These are phyloP conservation scores for Drosophila prolongata DNA, from an alignment of 2,888 invertebrate genomes.

Conservation along the genomic window DNA sequence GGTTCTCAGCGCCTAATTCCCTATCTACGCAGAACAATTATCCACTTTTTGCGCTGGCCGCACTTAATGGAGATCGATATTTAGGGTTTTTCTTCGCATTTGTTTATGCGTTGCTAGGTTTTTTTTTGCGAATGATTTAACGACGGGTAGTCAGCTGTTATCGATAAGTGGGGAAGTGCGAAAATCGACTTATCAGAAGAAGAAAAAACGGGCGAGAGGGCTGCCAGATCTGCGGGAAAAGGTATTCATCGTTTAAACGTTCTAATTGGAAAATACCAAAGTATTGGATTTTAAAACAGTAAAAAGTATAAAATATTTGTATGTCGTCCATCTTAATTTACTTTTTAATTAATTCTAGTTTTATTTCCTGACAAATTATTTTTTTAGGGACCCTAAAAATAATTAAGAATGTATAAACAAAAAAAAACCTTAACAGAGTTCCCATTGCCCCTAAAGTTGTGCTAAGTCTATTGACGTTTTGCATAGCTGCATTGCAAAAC, in stretches of 20 bases:
- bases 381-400: no score
- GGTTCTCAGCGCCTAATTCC: constrained; percentile 1
- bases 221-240: constrained; percentile 3
- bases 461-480: background rate
- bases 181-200: background rate
- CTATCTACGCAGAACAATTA: constrained; percentile 2
- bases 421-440: no score
- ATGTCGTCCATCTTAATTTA: no score
- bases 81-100: constrained; percentile 56
- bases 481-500: background rate
- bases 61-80: constrained; percentile 39
- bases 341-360: no score
- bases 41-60: constrained; percentile 10
- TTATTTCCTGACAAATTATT: no score
- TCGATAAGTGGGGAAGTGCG: constrained; percentile 11
- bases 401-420: no score
- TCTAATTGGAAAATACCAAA: background rate
- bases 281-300: background rate
- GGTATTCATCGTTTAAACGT: background rate
- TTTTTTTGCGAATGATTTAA: constrained; percentile 32
- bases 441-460: background rate
- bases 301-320: no score
- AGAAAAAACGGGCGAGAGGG: background rate
- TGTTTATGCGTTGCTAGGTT: constrained; percentile 63
- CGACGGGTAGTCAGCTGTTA: constrained; percentile 18